These are phyloP conservation scores for Brachionus sp. DNA, from an alignment of 1,140 invertebrate genomes.

Conservation along the genomic window DNA sequence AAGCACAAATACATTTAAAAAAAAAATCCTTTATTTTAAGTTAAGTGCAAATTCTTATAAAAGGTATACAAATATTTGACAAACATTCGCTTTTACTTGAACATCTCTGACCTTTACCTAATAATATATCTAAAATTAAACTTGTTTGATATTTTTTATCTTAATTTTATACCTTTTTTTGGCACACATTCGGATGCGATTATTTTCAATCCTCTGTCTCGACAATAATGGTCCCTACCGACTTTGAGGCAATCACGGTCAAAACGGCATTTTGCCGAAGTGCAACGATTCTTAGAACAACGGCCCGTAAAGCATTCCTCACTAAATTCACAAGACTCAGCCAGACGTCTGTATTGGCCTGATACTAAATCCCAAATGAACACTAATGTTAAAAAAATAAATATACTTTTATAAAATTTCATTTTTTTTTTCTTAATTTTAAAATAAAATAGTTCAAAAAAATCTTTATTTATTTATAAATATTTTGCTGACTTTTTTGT, in stretches of 20 bases:
- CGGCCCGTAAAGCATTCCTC: slow-evolving; percentile 3
- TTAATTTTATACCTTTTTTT: background rate
- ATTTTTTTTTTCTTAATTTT: background rate
- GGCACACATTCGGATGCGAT: slow-evolving; percentile 2
- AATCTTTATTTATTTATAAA: background rate
- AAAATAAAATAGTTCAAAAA: background rate
- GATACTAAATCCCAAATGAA: background rate
- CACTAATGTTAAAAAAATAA: background rate
- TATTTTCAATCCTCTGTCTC: background rate
- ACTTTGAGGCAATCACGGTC: background rate
- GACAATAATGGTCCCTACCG: background rate
- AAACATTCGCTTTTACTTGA: background rate
- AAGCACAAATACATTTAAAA: too few relatives aligned
- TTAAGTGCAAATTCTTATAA: slow-evolving; percentile 26
- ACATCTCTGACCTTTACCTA: background rate
- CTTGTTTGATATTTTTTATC: background rate
- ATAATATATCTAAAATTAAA: background rate
- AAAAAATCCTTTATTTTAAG: background rate
- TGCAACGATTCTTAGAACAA: background rate
- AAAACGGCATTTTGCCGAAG: background rate
- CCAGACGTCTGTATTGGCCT: background rate
- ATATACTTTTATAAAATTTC: background rate
- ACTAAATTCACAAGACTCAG: slow-evolving; percentile 10
- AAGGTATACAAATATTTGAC: background rate
- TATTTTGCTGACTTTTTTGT: background rate